phyloP scores from a whole-genome alignment of 2,797 vertebrate genomes.

The Pangasius larnaudii region DNA sequence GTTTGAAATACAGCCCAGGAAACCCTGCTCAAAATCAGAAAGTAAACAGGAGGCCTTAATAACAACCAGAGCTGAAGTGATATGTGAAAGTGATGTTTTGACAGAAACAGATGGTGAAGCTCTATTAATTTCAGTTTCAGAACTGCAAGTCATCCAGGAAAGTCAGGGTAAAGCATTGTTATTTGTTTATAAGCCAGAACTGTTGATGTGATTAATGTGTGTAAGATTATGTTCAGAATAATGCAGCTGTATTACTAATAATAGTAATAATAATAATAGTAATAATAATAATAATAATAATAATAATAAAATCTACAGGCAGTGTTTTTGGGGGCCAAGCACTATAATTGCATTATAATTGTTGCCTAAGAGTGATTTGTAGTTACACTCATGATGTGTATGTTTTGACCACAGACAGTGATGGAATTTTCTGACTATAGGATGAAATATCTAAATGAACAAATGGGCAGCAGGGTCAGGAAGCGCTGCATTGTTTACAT shows the following conservation, averaged over 20 bases:
- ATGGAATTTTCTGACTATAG: too few species aligned
- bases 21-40: neutral
- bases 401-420: too few species aligned
- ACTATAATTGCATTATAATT: too few species aligned
- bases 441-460: too few species aligned
- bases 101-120: conserved; percentile 36
- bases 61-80: neutral
- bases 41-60: neutral
- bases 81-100: neutral
- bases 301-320: too few species aligned
- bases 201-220: conserved; percentile 33
- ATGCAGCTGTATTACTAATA: neutral
- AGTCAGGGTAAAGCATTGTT: neutral
- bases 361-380: too few species aligned
- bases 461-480: too few species aligned
- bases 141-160: conserved; percentile 1
- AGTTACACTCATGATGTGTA: too few species aligned
- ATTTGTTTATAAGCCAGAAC: conserved; percentile 24
- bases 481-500: too few species aligned
- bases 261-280: too few species aligned
- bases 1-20: neutral
- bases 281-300: too few species aligned
- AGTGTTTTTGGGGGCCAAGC: too few species aligned
- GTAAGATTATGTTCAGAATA: neutral
- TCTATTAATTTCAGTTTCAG: conserved; percentile 1